Conservation (phyloP, 2,113 vertebrate genomes). For the Chlorodrepanis virens region DNA sequence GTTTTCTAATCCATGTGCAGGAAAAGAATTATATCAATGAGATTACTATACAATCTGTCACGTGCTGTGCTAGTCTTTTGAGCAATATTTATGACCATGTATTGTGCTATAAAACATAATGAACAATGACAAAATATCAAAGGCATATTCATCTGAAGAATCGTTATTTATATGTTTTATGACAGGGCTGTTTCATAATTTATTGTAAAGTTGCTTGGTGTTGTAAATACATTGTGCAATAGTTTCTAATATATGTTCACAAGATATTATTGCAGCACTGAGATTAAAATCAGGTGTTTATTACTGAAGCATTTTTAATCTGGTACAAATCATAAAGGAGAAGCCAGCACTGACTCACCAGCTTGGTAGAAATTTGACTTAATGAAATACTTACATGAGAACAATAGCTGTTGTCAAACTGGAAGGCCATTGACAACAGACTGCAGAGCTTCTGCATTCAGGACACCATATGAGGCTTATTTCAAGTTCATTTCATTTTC, state of each 20-base stretch:
- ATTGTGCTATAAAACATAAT: neutral
- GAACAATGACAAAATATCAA: neutral
- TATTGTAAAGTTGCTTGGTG: neutral
- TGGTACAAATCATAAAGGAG: neutral
- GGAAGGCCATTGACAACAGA: neutral
- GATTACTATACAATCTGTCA: neutral
- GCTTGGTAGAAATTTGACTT: neutral
- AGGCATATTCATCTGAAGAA: neutral
- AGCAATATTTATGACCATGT: neutral
- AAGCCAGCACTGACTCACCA: neutral
- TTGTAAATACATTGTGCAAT: neutral
- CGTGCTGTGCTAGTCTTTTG: neutral
- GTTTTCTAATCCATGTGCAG: neutral
- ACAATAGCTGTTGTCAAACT: neutral
- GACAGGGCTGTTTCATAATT: neutral
- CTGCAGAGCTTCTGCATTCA: neutral
- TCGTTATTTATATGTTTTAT: neutral
- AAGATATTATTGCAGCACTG: neutral
- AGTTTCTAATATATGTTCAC: neutral
- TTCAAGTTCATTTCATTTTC: neutral
- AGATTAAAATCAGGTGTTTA: neutral
- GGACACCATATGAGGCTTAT: neutral
- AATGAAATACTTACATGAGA: constrained; percentile 4
- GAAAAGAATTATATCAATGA: neutral
- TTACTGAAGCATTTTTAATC: neutral